These are phyloP conservation scores for Anhinga rufa DNA, from an alignment of 2,113 vertebrate species.

Conservation along the genomic window DNA sequence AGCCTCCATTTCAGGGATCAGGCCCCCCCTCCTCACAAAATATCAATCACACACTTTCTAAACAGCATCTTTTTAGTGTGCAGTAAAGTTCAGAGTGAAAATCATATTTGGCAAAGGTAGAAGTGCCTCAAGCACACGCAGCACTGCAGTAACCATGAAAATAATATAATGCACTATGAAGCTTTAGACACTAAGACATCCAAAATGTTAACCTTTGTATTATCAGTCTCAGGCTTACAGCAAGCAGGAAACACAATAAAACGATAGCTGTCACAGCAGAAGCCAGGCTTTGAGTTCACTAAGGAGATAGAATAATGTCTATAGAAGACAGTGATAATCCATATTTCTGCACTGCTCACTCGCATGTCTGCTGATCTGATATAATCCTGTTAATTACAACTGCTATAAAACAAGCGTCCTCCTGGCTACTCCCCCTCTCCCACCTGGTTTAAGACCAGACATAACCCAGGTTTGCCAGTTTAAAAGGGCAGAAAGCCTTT, in stretches of 20 bases:
- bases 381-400: not conserved
- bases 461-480: not conserved
- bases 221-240: not conserved
- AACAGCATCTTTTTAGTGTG: not conserved
- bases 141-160: not conserved
- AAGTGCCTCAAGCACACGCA: not conserved
- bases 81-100: not conserved
- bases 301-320: not conserved
- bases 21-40: accelerated
- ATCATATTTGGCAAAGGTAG: not conserved
- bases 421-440: not conserved
- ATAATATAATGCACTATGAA: not conserved
- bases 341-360: not conserved
- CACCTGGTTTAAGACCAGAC: not conserved
- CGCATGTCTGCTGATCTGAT: not conserved
- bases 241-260: not conserved
- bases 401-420: not conserved
- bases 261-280: accelerated
- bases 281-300: not conserved
- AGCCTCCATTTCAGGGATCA: not conserved
- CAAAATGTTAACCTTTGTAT: not conserved
- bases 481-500: not conserved
- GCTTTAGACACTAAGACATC: not conserved
- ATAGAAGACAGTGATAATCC: not conserved
- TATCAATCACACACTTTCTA: not conserved